Conservation (phyloP, 2,888 invertebrate genomes). For the Drosophila longiperda region DNA sequence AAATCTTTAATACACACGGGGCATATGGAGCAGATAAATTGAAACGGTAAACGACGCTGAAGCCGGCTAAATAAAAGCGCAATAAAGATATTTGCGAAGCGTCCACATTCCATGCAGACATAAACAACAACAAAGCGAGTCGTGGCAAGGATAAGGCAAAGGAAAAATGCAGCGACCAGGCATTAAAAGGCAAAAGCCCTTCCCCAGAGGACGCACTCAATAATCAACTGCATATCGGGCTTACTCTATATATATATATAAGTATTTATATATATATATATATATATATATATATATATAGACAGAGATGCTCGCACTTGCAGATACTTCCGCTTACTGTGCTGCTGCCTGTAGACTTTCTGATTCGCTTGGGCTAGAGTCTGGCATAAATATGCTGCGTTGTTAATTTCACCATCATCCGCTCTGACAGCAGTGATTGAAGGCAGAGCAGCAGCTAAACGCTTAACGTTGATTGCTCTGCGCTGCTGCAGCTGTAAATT, state of each 20-base stretch:
- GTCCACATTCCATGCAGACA: slow-evolving; percentile 40
- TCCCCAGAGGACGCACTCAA: slow-evolving; percentile 41
- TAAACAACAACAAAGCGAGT: slow-evolving; percentile 38
- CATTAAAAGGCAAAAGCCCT: slow-evolving; percentile 48
- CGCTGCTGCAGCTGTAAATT: slow-evolving; percentile 68
- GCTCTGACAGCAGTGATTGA: slow-evolving; percentile 49
- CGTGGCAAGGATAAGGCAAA: slow-evolving; percentile 28
- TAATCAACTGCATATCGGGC: slow-evolving; percentile 64
- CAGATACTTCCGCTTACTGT: background rate
- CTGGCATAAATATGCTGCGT: slow-evolving; percentile 46
- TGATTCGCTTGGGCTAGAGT: slow-evolving; percentile 11
- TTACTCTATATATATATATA: slow-evolving; percentile 3
- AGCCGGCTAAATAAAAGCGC: slow-evolving; percentile 66
- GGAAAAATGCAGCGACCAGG: slow-evolving; percentile 48
- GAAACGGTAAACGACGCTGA: slow-evolving; percentile 64
- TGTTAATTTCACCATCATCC: slow-evolving; percentile 58
- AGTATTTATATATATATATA: background rate
- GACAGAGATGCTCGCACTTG: background rate
- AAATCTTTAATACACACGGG: slow-evolving; percentile 8
- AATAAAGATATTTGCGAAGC: slow-evolving; percentile 68
- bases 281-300: background rate
- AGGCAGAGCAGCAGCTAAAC: slow-evolving; percentile 57
- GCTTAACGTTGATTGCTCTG: slow-evolving; percentile 70
- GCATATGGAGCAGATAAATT: slow-evolving; percentile 52
- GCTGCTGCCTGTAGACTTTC: slow-evolving; percentile 16